phyloP scores from a whole-genome alignment of 1,140 invertebrate genomes.

The Aphaenogaster floridana region DNA sequence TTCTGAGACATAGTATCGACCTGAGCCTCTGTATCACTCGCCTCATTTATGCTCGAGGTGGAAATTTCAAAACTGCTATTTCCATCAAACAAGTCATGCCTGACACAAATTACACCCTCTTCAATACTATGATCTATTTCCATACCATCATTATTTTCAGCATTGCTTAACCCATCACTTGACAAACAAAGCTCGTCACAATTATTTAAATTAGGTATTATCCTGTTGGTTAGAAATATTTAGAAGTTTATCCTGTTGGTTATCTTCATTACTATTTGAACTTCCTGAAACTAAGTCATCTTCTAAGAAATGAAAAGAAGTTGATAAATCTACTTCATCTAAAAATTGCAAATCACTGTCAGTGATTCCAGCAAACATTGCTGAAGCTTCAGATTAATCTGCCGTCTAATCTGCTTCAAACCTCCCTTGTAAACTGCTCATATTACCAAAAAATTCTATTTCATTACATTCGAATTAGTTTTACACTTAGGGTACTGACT shows the following conservation, averaged over 20 bases:
- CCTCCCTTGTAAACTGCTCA: not conserved
- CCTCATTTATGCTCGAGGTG: not conserved
- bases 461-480: not conserved
- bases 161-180: not conserved
- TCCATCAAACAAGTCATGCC: not conserved
- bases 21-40: not conserved
- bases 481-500: not conserved
- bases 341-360: not conserved
- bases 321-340: not conserved
- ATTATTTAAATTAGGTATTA: not conserved
- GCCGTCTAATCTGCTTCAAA: not conserved
- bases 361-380: not conserved
- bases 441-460: not conserved
- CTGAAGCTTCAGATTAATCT: not conserved
- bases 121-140: not conserved
- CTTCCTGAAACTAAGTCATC: no score
- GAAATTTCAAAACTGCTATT: not conserved
- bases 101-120: not conserved
- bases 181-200: constrained; percentile 8
- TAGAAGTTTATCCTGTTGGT: not conserved
- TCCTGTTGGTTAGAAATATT: not conserved
- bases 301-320: no score
- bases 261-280: not conserved
- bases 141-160: not conserved
- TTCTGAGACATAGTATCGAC: not conserved